A percentile compares a stretch with the other conserved stretches of the same genome.
Evolutionary conservation across 2,113 vertebrate genomes (phyloP).

Genomic region (Oophaga pumilio): DNA sequence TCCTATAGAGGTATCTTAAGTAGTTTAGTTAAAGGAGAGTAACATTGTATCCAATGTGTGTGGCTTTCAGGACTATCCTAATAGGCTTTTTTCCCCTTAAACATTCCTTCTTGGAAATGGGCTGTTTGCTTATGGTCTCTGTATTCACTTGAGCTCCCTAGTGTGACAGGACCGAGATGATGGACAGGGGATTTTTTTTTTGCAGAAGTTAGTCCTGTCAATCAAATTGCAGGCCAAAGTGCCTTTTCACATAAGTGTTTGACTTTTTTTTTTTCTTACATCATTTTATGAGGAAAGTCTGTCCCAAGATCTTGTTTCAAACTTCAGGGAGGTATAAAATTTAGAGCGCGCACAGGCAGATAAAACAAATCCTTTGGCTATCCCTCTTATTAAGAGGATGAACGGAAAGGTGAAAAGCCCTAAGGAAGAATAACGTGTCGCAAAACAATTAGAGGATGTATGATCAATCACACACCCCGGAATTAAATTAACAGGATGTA

Average conservation of each 20-base stretch:
- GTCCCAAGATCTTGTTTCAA: constrained; percentile 32
- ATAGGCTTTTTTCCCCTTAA: constrained; percentile 45
- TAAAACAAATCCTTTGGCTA: neutral
- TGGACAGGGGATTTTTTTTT: constrained; percentile 51
- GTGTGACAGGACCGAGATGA: constrained; percentile 50
- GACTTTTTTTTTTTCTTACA: constrained; percentile 34
- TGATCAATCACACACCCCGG: too few relatives aligned
- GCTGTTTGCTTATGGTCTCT: constrained; percentile 55
- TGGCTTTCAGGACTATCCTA: constrained; percentile 55
- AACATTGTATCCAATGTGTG: constrained; percentile 59
- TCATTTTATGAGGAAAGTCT: constrained; percentile 31
- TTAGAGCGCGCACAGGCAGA: neutral
- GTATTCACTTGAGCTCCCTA: constrained; percentile 51
- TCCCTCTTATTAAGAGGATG: neutral
- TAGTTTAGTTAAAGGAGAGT: constrained; percentile 59
- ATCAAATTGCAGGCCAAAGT: constrained; percentile 23
- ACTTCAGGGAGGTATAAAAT: constrained; percentile 17
- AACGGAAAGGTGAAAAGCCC: neutral
- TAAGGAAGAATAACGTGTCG: neutral
- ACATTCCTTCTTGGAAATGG: constrained; percentile 52
- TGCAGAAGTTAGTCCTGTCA: constrained; percentile 46
- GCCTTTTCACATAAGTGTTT: constrained; percentile 40
- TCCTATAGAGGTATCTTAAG: constrained; percentile 58
- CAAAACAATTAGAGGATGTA: neutral
- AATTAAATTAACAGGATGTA: too few relatives aligned